Evolutionary conservation across 2,888 invertebrate genomes (phyloP), one percentile per base, ranked within the genome.

Genomic region (Clepsis dumicolana): DNA sequence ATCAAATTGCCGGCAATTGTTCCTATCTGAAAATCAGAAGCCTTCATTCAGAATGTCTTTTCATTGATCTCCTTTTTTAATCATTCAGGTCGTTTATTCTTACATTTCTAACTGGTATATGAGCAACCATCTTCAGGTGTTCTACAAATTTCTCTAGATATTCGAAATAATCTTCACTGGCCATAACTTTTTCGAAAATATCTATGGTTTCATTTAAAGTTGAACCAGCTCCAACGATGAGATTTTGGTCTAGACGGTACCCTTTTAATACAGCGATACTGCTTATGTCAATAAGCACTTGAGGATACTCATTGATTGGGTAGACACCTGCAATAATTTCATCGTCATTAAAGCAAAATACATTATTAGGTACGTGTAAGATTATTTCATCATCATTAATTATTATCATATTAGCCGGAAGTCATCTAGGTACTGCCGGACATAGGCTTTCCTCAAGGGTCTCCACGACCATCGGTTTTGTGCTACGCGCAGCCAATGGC

Each of bases 81-180:
- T n/a, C n/a, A n/a, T n/a, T n/a, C n/a, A n/a, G n/a, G n/a, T n/a
- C n/a, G n/a, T n/a, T n/a, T n/a, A n/a, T 44, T 80, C 92, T 87
- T 84, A 95, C 95, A 85, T 96, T 96, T 83, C 96, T 86, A 2
- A 96, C 94, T 21, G 95, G 94, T 35, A 94, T 91, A 79, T 94
- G 95, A 5, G 96, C 96, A 24, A 96, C 93, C 64, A 95, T 79
- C 77, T 94, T 94, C 56, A 96, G 85, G 75, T 96, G 96, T 56
- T 93, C 83, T 7, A 90, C 93, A 71, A 96, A 78, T 61, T 89
- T 86, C 10, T 82, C 80, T 65, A 95, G 84, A 81, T 96, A 95
- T 16, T 86, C 83, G 77, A 94, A 95, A 24, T 90, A 88, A 0
- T 77, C 61, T 12, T 66, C 59, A 29, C 44, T 57, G 0, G 82